Base-by-base conservation (phyloP, 2,797 vertebrate genomes). In the Falco biarmicus region DNA sequence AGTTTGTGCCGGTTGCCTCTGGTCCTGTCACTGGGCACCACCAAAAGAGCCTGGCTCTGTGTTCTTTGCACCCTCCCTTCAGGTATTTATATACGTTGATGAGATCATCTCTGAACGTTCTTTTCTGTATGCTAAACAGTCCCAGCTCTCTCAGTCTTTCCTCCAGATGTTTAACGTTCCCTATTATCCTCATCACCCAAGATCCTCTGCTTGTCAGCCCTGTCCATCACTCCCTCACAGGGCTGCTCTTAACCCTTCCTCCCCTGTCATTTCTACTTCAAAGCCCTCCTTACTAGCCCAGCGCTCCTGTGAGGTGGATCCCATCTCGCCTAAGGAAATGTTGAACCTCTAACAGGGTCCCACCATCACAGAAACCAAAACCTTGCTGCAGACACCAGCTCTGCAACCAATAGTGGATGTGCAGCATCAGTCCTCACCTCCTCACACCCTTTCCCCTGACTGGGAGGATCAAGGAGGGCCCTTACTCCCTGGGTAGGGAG, bases 381-480 rank as follows among this genome's bases (percentile, higher is more conserved):
- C 32, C 39, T 53, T 47, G 11, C 16, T 60, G 50, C 22, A 1
- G 3, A 53, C 48, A 16, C n/a, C 39, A 53, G 39, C 29, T 66
- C 45, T 32, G 47, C 37, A 57, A 29, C 10, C 37, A 70, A 31
- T 19, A 70, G 50, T 56, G 51, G 63, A 39, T 10, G 19, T 11
- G 32, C 21, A 51, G 12, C 17, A 54, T 48, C 51, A 47, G 25
- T 53, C n/a, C 25, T 53, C 20, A 75, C 37, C 32, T 64, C 24
- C 32, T 78, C 53, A n/a, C 21, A 21, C 5, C 9, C 29, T 41
- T 69, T 70, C 13, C 20, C n/a, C n/a, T 47, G 32, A 59, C 10
- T 0, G 6, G 15, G 9, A 15, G 10, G 20, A 64, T 19, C 0
- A 3, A 70, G 25, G 24, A 57, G 21, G 28, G 28, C 5, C 25